Evolutionary conservation across 1,140 invertebrate species (phyloP).

Genomic region (Procambarus clarkii): DNA sequence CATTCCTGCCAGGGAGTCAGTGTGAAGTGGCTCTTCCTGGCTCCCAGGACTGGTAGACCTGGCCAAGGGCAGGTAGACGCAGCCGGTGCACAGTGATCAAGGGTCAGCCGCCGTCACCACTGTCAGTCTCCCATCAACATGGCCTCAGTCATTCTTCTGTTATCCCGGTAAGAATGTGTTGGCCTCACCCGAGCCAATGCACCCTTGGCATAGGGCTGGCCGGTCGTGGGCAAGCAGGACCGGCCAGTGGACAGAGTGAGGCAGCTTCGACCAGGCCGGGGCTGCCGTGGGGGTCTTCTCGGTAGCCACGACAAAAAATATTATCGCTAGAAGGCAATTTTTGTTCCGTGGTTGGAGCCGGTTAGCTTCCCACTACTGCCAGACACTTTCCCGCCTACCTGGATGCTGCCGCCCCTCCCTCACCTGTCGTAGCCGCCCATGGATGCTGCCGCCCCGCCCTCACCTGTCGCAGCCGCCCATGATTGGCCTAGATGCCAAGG

Average conservation of each 20-base stretch:
- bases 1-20: too few species aligned
- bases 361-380: not conserved
- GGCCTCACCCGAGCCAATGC: too few species aligned
- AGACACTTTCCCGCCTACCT: not conserved
- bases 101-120: too few species aligned
- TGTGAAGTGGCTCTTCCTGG: too few species aligned
- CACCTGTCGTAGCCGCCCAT: too few species aligned
- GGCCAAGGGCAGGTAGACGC: too few species aligned
- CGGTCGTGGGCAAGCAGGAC: not conserved
- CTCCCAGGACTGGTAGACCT: too few species aligned
- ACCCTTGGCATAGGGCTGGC: not conserved
- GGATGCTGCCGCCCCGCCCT: slow-evolving; percentile 4
- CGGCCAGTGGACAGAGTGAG: not conserved
- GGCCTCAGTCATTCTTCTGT: too few species aligned
- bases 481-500: not conserved
- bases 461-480: not conserved
- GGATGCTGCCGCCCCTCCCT: slow-evolving; percentile 12
- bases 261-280: not conserved
- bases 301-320: slow-evolving; percentile 21
- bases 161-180: too few species aligned
- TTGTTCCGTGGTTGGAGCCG: slow-evolving; percentile 34
- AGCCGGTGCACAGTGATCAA: too few species aligned
- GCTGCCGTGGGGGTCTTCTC: not conserved
- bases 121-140: too few species aligned
- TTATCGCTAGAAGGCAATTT: slow-evolving; percentile 57